A percentile compares a stretch with the other conserved stretches of the same genome.
These are phyloP conservation scores for Danio tinwini DNA, from an alignment of 2,797 vertebrate genomes.

Conservation along the genomic window DNA sequence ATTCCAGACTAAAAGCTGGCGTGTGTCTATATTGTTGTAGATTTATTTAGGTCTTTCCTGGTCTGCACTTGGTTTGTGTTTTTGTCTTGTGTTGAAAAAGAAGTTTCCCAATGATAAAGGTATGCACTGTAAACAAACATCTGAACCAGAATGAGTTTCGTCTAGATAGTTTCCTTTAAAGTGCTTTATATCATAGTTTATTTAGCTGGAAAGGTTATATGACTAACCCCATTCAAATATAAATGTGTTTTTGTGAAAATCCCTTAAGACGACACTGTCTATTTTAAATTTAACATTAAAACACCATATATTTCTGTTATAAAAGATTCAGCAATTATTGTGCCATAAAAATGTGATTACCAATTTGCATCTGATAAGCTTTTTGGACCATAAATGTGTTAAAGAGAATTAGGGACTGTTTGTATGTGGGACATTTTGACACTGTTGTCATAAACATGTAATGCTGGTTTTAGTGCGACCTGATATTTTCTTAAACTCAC, in stretches of 20 bases:
- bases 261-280: no score
- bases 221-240: background rate
- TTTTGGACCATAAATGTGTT: background rate
- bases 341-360: no score
- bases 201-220: background rate
- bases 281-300: background rate
- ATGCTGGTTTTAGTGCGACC: background rate
- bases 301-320: background rate
- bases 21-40: constrained; percentile 59
- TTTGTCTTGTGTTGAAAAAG: constrained; percentile 37
- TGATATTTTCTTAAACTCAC: constrained; percentile 1
- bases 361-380: no score
- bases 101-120: constrained; percentile 13
- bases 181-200: background rate
- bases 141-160: background rate
- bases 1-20: constrained; percentile 59
- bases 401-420: background rate
- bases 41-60: constrained; percentile 46
- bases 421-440: background rate
- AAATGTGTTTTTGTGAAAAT: background rate
- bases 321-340: no score
- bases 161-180: background rate
- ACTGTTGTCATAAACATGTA: background rate
- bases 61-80: constrained; percentile 37
- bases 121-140: constrained; percentile 37